Evolutionary conservation across 2,113 vertebrate species (phyloP).

Genomic region (Nycticorax nycticorax): DNA sequence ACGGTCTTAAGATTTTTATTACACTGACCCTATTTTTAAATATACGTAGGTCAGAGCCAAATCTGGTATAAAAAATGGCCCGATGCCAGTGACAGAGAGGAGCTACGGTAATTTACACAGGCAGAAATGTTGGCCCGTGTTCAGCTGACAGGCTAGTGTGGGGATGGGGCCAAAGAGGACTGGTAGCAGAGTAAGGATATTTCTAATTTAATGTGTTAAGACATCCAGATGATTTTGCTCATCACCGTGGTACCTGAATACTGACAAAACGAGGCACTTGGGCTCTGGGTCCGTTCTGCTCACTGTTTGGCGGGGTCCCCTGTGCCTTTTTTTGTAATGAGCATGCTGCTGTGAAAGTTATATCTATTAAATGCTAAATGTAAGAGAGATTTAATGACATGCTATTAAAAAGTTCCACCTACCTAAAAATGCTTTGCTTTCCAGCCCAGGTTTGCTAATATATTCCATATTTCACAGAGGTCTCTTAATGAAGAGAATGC

Average conservation of each 20-base stretch:
- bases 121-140: background rate
- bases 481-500: background rate
- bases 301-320: background rate
- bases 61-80: constrained; percentile 9
- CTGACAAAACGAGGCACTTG: background rate
- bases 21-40: constrained; percentile 26
- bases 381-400: constrained; percentile 30
- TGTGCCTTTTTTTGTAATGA: background rate
- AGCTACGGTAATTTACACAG: background rate
- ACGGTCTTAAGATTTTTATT: background rate
- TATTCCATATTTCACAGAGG: constrained; percentile 21
- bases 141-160: background rate
- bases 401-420: constrained; percentile 45
- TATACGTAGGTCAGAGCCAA: background rate
- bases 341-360: background rate
- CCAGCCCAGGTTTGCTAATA: constrained; percentile 23
- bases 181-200: background rate
- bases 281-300: background rate
- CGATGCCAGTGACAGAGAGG: background rate
- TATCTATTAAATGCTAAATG: constrained; percentile 28
- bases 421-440: constrained; percentile 32
- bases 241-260: background rate
- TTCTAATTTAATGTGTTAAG: background rate
- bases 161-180: background rate
- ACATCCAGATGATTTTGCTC: background rate